Base-by-base conservation (phyloP, 2,888 invertebrate genomes). In the Sphaerophoria rueppellii region DNA sequence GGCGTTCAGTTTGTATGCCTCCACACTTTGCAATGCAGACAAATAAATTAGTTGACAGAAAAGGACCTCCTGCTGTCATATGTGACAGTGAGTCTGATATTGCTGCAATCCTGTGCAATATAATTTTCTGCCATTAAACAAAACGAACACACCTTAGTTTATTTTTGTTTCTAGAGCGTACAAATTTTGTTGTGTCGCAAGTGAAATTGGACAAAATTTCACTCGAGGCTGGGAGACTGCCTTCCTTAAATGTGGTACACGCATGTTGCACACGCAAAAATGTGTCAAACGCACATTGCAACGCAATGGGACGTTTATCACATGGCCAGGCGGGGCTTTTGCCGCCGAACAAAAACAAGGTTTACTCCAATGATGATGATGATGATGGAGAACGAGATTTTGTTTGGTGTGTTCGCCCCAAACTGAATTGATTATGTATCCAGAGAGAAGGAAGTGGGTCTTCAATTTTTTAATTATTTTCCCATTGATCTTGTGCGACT, bases 241-340 rank as follows among this genome's bases (percentile, higher is more conserved):
- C 24, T 24, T 24, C 24, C 24, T 24, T 24, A 76, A 69, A 82
- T 82, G 78, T 82, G 78, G 82, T 73, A 78, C 82, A 82, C 82
- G 82, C 82, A 82, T 78, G 82, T 72, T 70, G 73, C 78, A 70
- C 70, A 78, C 78, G 77, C 72, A 70, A 50, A 82, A 82, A 70
- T 82, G 63, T 82, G 82, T 74, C 82, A 82, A 82, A 69, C 40
- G 63, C 34, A 55, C 43, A 61, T 37, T 32, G 24, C 24, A 6
- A 35, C 6, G 35, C 61, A 5, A 16, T 14, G 60, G 3, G 61
- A 24, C 14, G 14, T 9, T 52, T 4, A 24, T 52, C 1, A 37
- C 37, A 6, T 6, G 35, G 14, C 32, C 12, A 6, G 54, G 54
- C 32, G 54, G 11, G 55, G 34, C 11, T 35, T n/a, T 7, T 12